phyloP scores from a whole-genome alignment of 2,888 invertebrate genomes.

The Artemia sinica region DNA sequence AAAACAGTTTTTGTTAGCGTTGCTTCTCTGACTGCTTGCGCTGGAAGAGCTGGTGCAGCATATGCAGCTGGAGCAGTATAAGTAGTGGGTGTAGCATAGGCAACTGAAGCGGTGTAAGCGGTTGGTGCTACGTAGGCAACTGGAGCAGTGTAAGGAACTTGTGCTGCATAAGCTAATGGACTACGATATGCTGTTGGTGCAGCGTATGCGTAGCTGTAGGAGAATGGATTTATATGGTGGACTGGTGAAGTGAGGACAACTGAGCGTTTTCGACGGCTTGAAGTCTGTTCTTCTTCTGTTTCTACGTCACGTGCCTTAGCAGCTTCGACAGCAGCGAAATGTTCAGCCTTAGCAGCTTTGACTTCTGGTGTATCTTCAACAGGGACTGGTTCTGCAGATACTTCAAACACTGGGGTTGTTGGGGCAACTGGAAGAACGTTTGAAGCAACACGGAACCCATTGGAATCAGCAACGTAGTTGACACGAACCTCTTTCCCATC shows the following conservation, averaged over 20 bases:
- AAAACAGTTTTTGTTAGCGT: slow-evolving; percentile 32
- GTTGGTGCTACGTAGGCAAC: neutral
- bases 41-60: slow-evolving; percentile 25
- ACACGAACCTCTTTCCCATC: slow-evolving; percentile 32
- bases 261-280: slow-evolving; percentile 7
- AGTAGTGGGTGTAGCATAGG: slow-evolving; percentile 22
- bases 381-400: slow-evolving; percentile 20
- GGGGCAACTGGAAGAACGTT: slow-evolving; percentile 32
- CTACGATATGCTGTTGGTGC: neutral
- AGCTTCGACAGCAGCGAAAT: slow-evolving; percentile 20
- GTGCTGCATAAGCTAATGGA: neutral
- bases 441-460: slow-evolving; percentile 34
- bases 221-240: neutral
- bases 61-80: slow-evolving; percentile 23
- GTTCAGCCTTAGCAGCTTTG: slow-evolving; percentile 24
- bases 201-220: neutral
- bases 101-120: slow-evolving; percentile 16
- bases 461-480: slow-evolving; percentile 35
- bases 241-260: neutral
- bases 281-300: neutral
- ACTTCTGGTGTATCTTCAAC: slow-evolving; percentile 25
- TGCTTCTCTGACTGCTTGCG: slow-evolving; percentile 27
- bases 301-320: slow-evolving; percentile 11
- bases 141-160: slow-evolving; percentile 1
- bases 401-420: slow-evolving; percentile 14